These are phyloP conservation scores for Agrochola circellaris DNA, from an alignment of 2,888 invertebrate genomes.

Conservation along the genomic window DNA sequence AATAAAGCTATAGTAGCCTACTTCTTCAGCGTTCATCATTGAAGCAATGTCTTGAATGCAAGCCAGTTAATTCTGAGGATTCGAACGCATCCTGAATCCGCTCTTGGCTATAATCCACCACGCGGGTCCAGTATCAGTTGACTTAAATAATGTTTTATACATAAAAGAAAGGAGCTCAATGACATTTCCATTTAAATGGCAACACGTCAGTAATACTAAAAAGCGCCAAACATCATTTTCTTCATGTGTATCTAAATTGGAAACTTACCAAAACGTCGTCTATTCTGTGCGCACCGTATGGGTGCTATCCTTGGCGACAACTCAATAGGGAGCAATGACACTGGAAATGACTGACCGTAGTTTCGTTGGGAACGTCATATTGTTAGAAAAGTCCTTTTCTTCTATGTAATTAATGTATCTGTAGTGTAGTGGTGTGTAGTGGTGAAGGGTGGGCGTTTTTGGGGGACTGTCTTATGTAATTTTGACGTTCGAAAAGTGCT, in stretches of 20 bases:
- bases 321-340: conserved; percentile 50
- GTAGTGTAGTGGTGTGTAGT: too few species aligned
- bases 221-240: conserved; percentile 1
- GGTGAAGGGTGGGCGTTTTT: too few species aligned
- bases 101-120: background rate
- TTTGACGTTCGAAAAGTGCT: too few species aligned
- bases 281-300: conserved; percentile 36
- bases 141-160: background rate
- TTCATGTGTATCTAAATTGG: conserved; percentile 39
- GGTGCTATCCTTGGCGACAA: conserved; percentile 46
- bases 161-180: conserved; percentile 5
- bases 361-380: background rate
- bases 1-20: too few species aligned
- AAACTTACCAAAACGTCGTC: conserved; percentile 46
- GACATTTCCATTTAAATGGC: conserved; percentile 10
- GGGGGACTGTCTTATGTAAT: too few species aligned
- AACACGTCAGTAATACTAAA: conserved; percentile 5
- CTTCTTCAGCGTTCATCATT: too few species aligned
- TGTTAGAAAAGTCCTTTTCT: too few species aligned
- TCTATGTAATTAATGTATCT: too few species aligned
- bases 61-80: too few species aligned
- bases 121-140: background rate
- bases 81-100: too few species aligned
- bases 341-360: conserved; percentile 5
- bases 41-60: too few species aligned